Conservation (phyloP, 2,113 vertebrate species). For the Gopherus evgoodei region DNA sequence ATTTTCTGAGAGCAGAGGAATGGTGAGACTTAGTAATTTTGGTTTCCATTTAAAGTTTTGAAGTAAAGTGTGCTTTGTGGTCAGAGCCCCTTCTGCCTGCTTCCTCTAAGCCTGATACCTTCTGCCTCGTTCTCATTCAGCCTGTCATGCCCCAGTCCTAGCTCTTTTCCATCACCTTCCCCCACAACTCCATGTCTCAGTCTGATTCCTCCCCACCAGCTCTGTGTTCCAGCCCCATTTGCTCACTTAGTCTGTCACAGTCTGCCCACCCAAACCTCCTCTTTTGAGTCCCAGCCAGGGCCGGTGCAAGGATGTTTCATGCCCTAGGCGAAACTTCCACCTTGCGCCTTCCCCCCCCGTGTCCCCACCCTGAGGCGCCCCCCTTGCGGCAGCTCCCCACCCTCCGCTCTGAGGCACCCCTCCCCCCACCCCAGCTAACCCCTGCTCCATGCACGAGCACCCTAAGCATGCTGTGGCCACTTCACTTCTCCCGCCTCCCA, state of each 20-base stretch:
- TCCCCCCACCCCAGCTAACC: no score
- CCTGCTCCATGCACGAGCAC: no score
- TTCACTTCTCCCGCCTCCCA: no score
- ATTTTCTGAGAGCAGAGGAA: neutral
- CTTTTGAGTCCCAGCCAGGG: neutral
- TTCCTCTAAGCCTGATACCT: fast-evolving
- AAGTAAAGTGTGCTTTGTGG: neutral
- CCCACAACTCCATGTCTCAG: neutral
- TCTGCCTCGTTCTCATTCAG: neutral
- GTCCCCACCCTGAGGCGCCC: no score
- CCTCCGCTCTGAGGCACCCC: no score
- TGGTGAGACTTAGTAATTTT: neutral
- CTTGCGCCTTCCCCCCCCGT: no score
- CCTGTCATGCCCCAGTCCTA: neutral
- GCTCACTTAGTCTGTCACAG: neutral
- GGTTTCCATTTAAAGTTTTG: neutral
- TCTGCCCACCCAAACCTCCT: fast-evolving
- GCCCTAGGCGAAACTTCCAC: no score
- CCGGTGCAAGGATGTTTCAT: no score
- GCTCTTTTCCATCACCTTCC: neutral
- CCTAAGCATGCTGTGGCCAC: no score
- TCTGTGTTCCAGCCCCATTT: neutral
- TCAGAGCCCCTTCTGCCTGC: neutral
- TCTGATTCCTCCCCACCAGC: neutral
- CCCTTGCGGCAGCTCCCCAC: no score